These are phyloP conservation scores for Apolygus lucorum DNA, from an alignment of 1,140 invertebrate species.

Conservation along the genomic window DNA sequence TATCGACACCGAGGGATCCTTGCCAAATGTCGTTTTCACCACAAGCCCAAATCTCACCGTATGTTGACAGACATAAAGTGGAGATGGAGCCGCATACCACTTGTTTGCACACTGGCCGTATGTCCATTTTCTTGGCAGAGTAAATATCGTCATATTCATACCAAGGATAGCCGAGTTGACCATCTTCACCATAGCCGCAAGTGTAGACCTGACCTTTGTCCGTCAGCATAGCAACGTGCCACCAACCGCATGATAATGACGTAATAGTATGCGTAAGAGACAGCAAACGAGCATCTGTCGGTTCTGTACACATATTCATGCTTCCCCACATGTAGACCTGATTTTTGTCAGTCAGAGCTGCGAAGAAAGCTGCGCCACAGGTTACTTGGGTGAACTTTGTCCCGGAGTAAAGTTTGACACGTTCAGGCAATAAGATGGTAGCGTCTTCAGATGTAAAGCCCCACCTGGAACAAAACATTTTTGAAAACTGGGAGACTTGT, in stretches of 20 bases:
- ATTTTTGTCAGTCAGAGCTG: neutral
- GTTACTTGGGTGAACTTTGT: neutral
- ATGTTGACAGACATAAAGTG: neutral
- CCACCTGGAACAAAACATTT: neutral
- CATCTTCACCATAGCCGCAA: neutral
- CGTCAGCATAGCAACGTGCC: conserved; percentile 5
- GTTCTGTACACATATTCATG: conserved; percentile 5
- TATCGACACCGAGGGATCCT: neutral
- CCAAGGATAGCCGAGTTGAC: neutral
- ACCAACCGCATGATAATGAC: conserved; percentile 3
- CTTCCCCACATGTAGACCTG: conserved; percentile 7
- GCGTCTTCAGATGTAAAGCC: neutral
- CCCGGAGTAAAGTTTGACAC: neutral
- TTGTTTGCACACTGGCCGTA: neutral
- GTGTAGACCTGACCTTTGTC: conserved; percentile 10
- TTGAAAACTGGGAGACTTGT: neutral
- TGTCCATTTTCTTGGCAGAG: neutral
- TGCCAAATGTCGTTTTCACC: conserved; percentile 10
- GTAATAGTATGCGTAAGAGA: neutral
- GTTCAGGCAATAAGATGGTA: neutral
- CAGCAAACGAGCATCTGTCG: neutral
- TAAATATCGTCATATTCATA: conserved; percentile 1
- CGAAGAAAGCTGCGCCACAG: neutral
- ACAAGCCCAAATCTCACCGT: conserved; percentile 1
- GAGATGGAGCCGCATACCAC: conserved; percentile 4